Percentiles rank a stretch among this genome's conserved stretches.
Evolutionary conservation across 2,888 invertebrate species (phyloP).

Genomic region (Thysanoteuthis rhombus): DNA sequence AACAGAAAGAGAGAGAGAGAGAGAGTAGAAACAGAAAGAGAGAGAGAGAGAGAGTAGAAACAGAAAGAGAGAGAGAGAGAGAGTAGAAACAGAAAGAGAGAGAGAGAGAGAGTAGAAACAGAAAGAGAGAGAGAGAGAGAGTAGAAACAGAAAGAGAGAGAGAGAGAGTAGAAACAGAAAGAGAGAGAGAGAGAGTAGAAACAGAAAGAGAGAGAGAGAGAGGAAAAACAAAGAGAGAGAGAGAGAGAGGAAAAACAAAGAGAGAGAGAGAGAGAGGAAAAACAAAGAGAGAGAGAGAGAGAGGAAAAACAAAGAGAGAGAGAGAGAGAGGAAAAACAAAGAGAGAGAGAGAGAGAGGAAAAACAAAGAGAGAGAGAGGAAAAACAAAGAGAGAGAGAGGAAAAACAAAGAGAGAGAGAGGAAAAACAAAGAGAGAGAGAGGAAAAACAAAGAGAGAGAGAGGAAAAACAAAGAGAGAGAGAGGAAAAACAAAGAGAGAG

Average conservation of each 20-base stretch:
- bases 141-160: neutral
- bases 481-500: too few relatives aligned
- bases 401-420: neutral
- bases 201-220: rapidly evolving
- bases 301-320: neutral
- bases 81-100: neutral
- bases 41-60: too few relatives aligned
- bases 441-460: too few relatives aligned
- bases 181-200: neutral
- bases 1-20: too few relatives aligned
- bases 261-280: neutral
- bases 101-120: neutral
- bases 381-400: neutral
- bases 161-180: rapidly evolving
- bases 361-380: neutral
- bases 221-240: neutral
- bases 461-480: too few relatives aligned
- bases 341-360: neutral
- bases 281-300: neutral
- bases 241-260: neutral
- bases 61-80: neutral
- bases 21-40: too few relatives aligned
- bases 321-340: neutral
- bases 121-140: neutral
- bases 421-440: neutral